Evolutionary conservation across 2,797 vertebrate species (phyloP), one percentile per base, ranked within the genome.

Genomic region (Myripristis murdjan): DNA sequence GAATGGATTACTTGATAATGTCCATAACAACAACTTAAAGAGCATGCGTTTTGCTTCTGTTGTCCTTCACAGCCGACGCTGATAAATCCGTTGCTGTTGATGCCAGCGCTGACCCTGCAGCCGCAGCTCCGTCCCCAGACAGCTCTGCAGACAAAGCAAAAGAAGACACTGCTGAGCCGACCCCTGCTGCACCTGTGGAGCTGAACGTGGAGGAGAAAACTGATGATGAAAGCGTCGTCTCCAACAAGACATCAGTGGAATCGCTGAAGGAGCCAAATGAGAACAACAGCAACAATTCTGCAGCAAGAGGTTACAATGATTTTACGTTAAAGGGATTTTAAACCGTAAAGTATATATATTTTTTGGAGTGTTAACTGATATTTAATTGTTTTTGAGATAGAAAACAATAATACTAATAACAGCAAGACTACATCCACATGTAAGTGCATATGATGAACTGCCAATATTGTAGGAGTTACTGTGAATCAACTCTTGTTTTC

Each of bases 161-260:
- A 63, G 65, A 5, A 22, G 79, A 72, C 0, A 57, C 1, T 0
- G 23, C 0, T 1, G 77, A 89, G 44, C 39, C 51, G n/a, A 77
- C 33, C 18, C 63, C 77, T 16, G n/a, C 84, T 23, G 57, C 73
- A 53, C 75, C 82, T 22, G 74, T 28, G 51, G 68, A 85, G 68
- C 56, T 28, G 3, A 81, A 23, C 5, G 3, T 10, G 18, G 87
- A 80, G 1, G 75, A 82, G 23, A 86, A 91, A 83, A 86, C 81
- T 1, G 83, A 86, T 16, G 84, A 91, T 0, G 80, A 91, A 57
- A 71, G 51, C 7, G 1, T 0, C 0, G 24, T 5, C 61, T 90
- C 93, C 78, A 83, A 76, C 76, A 60, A 91, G 67, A 93, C 89
- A 11, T 90, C 89, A 0, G 79, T 78, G 64, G 92, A 93, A 37